Conservation (phyloP, 2,113 vertebrate genomes). For the Datnioides undecimradiatus region DNA sequence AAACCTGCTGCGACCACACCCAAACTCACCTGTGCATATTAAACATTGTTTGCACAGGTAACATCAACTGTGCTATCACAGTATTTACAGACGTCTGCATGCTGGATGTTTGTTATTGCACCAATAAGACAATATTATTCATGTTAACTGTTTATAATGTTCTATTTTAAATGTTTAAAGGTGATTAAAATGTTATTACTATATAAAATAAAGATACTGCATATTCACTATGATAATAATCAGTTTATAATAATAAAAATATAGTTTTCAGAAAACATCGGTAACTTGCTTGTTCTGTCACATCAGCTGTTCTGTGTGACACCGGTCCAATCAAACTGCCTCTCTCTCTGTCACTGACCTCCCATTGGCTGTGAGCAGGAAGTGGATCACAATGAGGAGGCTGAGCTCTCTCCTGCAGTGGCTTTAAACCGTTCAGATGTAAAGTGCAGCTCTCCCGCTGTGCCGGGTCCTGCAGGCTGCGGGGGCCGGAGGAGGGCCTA, state of each 20-base stretch:
- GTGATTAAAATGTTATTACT: too few relatives aligned
- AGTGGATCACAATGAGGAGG: not conserved
- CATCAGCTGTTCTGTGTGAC: not conserved
- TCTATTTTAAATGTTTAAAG: not conserved
- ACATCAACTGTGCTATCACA: too few relatives aligned
- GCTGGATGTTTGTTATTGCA: too few relatives aligned
- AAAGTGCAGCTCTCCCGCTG: constrained; percentile 50
- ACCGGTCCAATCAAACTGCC: not conserved
- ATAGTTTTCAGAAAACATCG: too few relatives aligned
- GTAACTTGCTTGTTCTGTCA: not conserved
- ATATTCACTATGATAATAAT: too few relatives aligned
- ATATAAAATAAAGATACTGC: not conserved
- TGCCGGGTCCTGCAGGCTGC: constrained; percentile 51
- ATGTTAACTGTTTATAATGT: too few relatives aligned
- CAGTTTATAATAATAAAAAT: too few relatives aligned
- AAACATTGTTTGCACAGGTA: too few relatives aligned
- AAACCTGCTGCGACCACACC: too few relatives aligned
- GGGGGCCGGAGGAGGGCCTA: constrained; percentile 68
- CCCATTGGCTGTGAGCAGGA: constrained; percentile 37
- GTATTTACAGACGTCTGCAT: not conserved
- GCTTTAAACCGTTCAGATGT: constrained; percentile 51
- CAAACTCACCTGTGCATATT: too few relatives aligned
- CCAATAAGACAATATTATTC: too few relatives aligned
- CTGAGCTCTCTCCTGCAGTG: not conserved
- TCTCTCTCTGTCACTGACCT: not conserved